Evolutionary conservation across 2,113 vertebrate genomes (phyloP).

Genomic region (Sigmodon hispidus): DNA sequence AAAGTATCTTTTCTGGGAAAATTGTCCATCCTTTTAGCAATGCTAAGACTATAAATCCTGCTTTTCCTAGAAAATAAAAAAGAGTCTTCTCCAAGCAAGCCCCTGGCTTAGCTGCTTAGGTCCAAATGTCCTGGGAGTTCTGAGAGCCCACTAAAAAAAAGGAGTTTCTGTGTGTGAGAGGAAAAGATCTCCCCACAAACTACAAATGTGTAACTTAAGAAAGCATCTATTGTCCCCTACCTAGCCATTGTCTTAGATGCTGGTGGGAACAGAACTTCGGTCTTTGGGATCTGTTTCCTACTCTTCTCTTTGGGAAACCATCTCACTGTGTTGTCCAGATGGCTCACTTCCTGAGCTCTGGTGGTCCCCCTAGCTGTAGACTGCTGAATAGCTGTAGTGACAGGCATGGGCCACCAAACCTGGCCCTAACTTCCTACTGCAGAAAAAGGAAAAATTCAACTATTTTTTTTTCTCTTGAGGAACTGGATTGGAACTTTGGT

Average conservation of each 20-base stretch:
- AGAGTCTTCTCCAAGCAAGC: background rate
- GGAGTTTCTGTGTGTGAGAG: background rate
- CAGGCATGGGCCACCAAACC: too few relatives aligned
- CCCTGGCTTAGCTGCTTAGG: background rate
- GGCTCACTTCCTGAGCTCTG: background rate
- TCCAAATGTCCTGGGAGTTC: background rate
- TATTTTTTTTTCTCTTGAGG: conserved; percentile 23
- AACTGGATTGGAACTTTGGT: conserved; percentile 40
- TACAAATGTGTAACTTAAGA: conserved; percentile 25
- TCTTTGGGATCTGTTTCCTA: background rate
- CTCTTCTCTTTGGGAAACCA: background rate
- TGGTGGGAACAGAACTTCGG: background rate
- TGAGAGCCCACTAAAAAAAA: background rate
- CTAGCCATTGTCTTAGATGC: conserved; percentile 20
- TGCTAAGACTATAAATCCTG: background rate
- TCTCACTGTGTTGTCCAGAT: background rate
- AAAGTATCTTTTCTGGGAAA: background rate
- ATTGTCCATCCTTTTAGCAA: background rate
- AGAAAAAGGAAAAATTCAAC: background rate
- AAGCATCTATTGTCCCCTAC: background rate
- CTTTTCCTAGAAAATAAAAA: conserved; percentile 1
- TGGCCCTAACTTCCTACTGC: background rate
- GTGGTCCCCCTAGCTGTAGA: too few relatives aligned
- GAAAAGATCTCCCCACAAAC: background rate
- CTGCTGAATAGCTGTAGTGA: background rate